phyloP scores from a whole-genome alignment of 2,888 invertebrate genomes.

The Metopia argyrocephala region DNA sequence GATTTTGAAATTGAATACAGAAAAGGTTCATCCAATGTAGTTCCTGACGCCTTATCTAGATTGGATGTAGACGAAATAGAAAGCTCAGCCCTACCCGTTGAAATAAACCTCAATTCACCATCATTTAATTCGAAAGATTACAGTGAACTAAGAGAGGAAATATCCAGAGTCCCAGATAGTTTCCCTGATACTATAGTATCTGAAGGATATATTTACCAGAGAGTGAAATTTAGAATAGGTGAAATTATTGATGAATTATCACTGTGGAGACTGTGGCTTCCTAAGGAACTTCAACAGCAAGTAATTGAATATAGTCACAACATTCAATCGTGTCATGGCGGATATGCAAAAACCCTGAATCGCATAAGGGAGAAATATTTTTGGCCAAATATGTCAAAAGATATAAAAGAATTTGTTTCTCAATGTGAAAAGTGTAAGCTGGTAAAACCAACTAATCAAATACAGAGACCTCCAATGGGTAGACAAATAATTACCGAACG shows the following conservation, averaged over 20 bases:
- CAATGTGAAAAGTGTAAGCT: constrained; percentile 9
- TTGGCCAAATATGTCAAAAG: constrained; percentile 32
- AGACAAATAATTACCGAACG: background rate
- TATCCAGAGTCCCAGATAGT: background rate
- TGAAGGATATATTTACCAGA: constrained; percentile 20
- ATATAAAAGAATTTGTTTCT: background rate
- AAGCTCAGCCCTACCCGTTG: too few relatives aligned
- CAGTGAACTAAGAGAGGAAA: background rate
- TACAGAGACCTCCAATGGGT: constrained; percentile 12
- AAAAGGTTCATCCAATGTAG: constrained; percentile 18
- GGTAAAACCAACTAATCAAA: constrained; percentile 10
- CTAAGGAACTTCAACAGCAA: background rate
- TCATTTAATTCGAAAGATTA: background rate
- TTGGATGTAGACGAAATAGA: constrained; percentile 12
- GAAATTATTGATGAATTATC: constrained; percentile 2
- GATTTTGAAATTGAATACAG: constrained; percentile 22
- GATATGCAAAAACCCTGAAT: constrained; percentile 1
- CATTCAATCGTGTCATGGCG: constrained; percentile 20
- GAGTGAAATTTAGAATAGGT: constrained; percentile 20
- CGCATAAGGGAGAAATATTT: constrained; percentile 6
- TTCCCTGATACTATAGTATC: background rate
- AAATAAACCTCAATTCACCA: background rate
- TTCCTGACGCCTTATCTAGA: constrained; percentile 12
- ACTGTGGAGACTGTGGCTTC: background rate
- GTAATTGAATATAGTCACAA: background rate